phyloP scores from a whole-genome alignment of 2,888 invertebrate species.

The Agrypnus murinus region DNA sequence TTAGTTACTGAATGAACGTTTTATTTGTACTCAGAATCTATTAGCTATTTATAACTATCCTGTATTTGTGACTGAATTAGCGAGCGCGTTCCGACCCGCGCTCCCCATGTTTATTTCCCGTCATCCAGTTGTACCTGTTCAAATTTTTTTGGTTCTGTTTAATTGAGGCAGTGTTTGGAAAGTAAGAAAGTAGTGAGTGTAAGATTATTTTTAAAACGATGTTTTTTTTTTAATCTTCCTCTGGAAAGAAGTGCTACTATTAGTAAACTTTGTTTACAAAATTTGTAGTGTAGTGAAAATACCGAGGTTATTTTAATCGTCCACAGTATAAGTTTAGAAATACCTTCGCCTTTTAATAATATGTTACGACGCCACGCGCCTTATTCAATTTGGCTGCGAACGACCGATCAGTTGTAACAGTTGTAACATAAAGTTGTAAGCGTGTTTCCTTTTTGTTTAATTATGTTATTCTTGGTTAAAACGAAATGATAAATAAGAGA shows the following conservation, averaged over 20 bases:
- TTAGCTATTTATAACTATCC: constrained; percentile 33
- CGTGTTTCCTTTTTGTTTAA: neutral
- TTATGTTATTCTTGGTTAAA: constrained; percentile 2
- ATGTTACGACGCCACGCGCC: constrained; percentile 35
- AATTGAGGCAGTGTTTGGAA: constrained; percentile 23
- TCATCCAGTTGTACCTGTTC: constrained; percentile 8
- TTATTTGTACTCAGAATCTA: constrained; percentile 24
- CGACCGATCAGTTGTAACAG: constrained; percentile 5
- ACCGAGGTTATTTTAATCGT: constrained; percentile 54
- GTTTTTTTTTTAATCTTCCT: constrained; percentile 7
- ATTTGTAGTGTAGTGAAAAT: constrained; percentile 47
- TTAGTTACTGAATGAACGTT: constrained; percentile 33
- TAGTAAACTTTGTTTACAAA: constrained; percentile 37
- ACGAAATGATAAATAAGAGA: too few species aligned
- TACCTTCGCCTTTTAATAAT: constrained; percentile 47
- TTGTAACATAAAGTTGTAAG: neutral
- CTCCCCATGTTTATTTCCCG: constrained; percentile 27
- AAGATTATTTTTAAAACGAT: constrained; percentile 12
- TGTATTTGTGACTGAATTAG: constrained; percentile 38
- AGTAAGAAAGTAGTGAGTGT: constrained; percentile 29
- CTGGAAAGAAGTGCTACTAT: constrained; percentile 32
- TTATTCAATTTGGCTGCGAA: constrained; percentile 35
- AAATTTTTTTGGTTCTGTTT: constrained; percentile 5
- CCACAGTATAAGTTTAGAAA: constrained; percentile 55
- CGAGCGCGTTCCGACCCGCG: constrained; percentile 16